Base-by-base conservation (phyloP, 2,888 invertebrate genomes). In the Pinctada fucata region DNA sequence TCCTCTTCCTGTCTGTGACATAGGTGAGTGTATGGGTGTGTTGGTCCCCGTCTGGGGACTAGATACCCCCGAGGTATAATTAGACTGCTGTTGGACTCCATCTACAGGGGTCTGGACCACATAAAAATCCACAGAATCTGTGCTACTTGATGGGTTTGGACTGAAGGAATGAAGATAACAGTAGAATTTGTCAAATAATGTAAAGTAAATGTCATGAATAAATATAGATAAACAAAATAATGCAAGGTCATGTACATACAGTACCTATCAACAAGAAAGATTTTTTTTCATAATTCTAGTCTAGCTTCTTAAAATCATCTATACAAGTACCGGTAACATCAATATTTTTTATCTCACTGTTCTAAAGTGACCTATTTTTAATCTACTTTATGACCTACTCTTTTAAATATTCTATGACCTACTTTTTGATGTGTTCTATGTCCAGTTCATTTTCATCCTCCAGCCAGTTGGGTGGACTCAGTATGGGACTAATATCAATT, bases 361-460 rank as follows among this genome's bases (percentile, higher is more conserved):
- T 31, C 31, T 31, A 31, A 31, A 31, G 31, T 31, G 31, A 31
- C 31, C 31, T 31, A 31, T 31, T 31, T 31, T 31, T 31, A 31
- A 31, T 31, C 31, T 31, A 31, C 31, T 31, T 31, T 31, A 31
- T 31, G 31, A 31, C 13, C 2, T 10, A 69, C 69, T 8, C 13
- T 4, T 6, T 13, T 45, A 5, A 49, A 1, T 13, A 48, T 45
- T 68, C 58, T n/a, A 1, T 48, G 10, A 86, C 88, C 84, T 84
- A 91, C 91, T 89, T 91, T 78, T 91, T 92, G 76, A 98, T 94
- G 87, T 88, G 81, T 81, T 93, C 92, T 31, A 99, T 96, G 93
- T 99, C 99, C 90, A 98, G 96, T 93, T 99, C 99, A 91, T 97
- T 98, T 93, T 99, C 97, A 93, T 99, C 98, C 93, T 98, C 97